Base-by-base conservation (phyloP, 2,888 invertebrate genomes). In the Vandiemenella viatica region DNA sequence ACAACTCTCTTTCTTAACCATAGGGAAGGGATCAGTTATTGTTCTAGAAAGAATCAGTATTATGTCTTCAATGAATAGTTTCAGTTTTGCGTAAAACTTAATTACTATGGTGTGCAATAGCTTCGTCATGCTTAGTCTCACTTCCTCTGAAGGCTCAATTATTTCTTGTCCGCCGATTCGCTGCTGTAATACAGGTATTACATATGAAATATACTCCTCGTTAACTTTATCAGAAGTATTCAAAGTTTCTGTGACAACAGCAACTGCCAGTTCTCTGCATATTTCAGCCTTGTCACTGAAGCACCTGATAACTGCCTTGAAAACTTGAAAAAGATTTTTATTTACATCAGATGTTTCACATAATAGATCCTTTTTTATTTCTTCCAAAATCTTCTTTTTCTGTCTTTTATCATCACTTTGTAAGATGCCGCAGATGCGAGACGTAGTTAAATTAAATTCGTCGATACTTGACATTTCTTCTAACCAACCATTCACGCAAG, bases 1-100 rank as follows among this genome's bases (percentile, higher is more conserved):
- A 63, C 88, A 89, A 38, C 83, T 81, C 58, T 79, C 77, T 57
- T 82, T 77, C 64, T 87, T 88, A 0, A 92, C 82, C 57, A 81
- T 77, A 3, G 89, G 83, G 67, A 76, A 89, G 20, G 80, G 78
- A 67, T 93, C 92, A 0, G 74, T 69, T 1, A 85, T 72, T 0
- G 82, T 80, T 61, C 80, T 80, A 22, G 74, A 69, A 21, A 91
- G 65, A 59, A 92, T 83, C 55, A 70, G 75, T 0, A 84, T 72
- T 38, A 83, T 72, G 60, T 90, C 87, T 58, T 82, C 79, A n/a
- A 84, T 69, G 62, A 83, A 87, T 0, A 79, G 73, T 48, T 72
- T 69, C 13, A 85, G 64, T 44, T 76, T 70, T 4, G 72, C 70
- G 57, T 72, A 69, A 59, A 83, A 83, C 55, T 75, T 77, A 5